Evolutionary conservation across 2,113 vertebrate genomes (phyloP).

Genomic region (Sylvia atricapilla): DNA sequence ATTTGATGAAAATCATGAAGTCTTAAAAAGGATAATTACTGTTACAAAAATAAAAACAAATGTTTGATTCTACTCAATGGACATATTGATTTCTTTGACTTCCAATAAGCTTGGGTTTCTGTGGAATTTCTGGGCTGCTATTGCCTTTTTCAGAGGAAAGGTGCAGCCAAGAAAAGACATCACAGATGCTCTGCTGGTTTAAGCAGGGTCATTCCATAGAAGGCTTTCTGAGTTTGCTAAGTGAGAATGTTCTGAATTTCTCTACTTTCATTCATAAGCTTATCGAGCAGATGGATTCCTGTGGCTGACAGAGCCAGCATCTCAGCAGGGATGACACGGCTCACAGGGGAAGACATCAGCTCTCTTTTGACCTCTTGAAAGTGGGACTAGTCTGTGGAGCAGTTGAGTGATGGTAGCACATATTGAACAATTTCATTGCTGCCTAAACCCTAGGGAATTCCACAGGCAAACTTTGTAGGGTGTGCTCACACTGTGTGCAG

Average conservation of each 20-base stretch:
- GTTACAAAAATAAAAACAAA: neutral
- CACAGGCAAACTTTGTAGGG: neutral
- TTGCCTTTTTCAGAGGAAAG: neutral
- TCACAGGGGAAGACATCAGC: neutral
- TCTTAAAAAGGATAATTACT: neutral
- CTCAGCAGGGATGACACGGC: neutral
- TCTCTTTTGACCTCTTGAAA: neutral
- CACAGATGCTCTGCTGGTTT: neutral
- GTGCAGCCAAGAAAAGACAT: neutral
- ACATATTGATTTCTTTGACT: neutral
- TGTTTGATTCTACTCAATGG: neutral
- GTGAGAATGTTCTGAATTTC: neutral
- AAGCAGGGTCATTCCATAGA: neutral
- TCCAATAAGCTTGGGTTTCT: neutral
- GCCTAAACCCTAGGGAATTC: neutral
- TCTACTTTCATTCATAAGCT: neutral
- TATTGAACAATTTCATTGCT: neutral
- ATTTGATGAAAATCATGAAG: neutral
- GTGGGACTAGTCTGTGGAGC: neutral
- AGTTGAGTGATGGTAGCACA: neutral
- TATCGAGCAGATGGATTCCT: neutral
- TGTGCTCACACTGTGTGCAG: neutral
- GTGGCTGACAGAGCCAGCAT: neutral
- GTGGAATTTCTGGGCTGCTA: neutral
- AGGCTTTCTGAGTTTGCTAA: neutral